Percentiles rank a stretch among this genome's conserved stretches.
Conservation (phyloP, 2,113 vertebrate species). For the Eublepharis macularius region DNA sequence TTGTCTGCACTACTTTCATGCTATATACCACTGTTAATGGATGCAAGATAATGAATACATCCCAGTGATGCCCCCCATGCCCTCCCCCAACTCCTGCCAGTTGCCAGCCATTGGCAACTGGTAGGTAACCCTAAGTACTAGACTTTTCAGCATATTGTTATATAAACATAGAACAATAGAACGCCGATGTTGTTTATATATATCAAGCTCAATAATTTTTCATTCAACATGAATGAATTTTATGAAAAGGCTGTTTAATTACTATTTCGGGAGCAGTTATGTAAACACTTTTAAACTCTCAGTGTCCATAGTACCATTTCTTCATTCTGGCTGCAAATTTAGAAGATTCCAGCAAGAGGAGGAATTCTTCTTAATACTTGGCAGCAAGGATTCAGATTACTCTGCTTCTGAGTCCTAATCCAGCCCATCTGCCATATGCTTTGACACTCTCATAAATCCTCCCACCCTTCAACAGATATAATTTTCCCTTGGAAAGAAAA, state of each 20-base stretch:
- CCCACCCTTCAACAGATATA: slow-evolving; percentile 54
- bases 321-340: slow-evolving; percentile 23
- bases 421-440: slow-evolving; percentile 55
- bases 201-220: background rate
- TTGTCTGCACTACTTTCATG: background rate
- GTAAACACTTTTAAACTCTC: slow-evolving; percentile 21
- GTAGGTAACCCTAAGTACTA: background rate
- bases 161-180: background rate
- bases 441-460: slow-evolving; percentile 61
- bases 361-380: slow-evolving; percentile 46
- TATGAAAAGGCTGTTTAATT: background rate
- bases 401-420: slow-evolving; percentile 43
- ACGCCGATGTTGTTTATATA: background rate
- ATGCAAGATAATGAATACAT: background rate
- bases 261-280: slow-evolving; percentile 31
- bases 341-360: slow-evolving; percentile 41
- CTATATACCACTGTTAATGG: background rate
- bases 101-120: too few species aligned
- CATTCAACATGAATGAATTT: background rate
- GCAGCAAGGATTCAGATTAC: slow-evolving; percentile 59
- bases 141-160: background rate
- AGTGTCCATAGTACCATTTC: background rate
- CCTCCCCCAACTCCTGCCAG: too few species aligned
- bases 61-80: too few species aligned
- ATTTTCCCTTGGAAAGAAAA: slow-evolving; percentile 54